Base-by-base conservation (phyloP, 2,888 invertebrate genomes). In the Gortyna flavago region DNA sequence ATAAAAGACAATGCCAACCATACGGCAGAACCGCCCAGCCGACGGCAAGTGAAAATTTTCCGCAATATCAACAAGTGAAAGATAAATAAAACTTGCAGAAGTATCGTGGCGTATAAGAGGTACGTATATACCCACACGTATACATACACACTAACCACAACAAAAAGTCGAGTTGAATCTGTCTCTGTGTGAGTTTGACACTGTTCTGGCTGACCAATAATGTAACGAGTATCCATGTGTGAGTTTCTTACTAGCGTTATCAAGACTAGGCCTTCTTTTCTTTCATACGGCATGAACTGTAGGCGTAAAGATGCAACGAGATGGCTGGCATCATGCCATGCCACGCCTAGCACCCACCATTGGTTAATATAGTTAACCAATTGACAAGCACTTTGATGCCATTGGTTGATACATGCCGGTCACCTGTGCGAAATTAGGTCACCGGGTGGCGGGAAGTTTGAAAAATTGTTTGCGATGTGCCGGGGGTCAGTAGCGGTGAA, bases 281-380 rank as follows among this genome's bases (percentile, higher is more conserved):
- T 82, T 75, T 75, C 70, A 72, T 82, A 76, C 35, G 35, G 6
- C 41, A 18, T 82, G 85, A 25, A 32, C 41, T 62, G 90, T 83
- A 93, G 93, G 93, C 93, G 92, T 93, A 93, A 95, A 93, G 93
- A 92, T 93, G 94, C 93, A 93, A 89, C 90, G 89, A 89, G 89
- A 86, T 87, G 89, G 90, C 93, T 97, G 97, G 97, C 97, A 96
- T 81, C 70, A 82, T 95, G 96, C 97, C 97, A 96, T 84, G 96
- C 96, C 96, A 95, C 97, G 96, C 97, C 96, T 96, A 95, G 93
- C 92, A 94, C 91, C 91, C 93, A 82, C 94, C 93, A 97, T 97
- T 97, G 97, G 97, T 95, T 96, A 96, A 96, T 95, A 95, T 94
- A 92, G 93, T 94, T 94, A 95, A 95, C 97, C 97, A 97, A 97